Evolutionary conservation across 2,113 vertebrate species (phyloP).

Genomic region (Melanerpes aurifrons): DNA sequence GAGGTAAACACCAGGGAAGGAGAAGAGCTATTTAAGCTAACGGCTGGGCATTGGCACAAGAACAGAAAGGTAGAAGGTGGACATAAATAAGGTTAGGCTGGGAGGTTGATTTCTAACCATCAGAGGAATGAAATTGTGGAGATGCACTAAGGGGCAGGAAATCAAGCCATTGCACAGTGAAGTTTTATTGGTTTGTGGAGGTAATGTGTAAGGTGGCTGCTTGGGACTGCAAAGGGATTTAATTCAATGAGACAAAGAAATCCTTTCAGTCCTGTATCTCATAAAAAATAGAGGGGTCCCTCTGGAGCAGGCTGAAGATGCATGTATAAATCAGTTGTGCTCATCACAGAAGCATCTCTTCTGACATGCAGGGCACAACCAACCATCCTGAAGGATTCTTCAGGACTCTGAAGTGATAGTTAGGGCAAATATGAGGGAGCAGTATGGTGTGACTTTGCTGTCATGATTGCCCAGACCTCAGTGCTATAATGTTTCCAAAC

Average conservation of each 20-base stretch:
- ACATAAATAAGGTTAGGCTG: slow-evolving; percentile 44
- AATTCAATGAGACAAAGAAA: slow-evolving; percentile 36
- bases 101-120: not conserved
- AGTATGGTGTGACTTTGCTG: not conserved
- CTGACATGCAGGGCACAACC: not conserved
- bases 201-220: not conserved
- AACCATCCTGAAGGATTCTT: not conserved
- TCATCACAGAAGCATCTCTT: not conserved
- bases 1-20: not conserved
- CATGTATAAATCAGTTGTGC: not conserved
- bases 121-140: not conserved
- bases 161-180: not conserved
- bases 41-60: not conserved
- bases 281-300: slow-evolving; percentile 18
- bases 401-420: not conserved
- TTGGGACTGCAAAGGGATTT: not conserved
- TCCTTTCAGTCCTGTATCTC: slow-evolving; percentile 23
- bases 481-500: not conserved
- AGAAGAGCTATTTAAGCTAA: slow-evolving; percentile 40
- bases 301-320: not conserved
- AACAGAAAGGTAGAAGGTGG: slow-evolving; percentile 20
- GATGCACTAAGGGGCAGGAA: not conserved
- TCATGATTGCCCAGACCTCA: not conserved
- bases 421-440: not conserved
- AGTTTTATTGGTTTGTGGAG: slow-evolving; percentile 13